Base-by-base conservation (phyloP, 2,113 vertebrate genomes). In the Gymnocephalus cernua region DNA sequence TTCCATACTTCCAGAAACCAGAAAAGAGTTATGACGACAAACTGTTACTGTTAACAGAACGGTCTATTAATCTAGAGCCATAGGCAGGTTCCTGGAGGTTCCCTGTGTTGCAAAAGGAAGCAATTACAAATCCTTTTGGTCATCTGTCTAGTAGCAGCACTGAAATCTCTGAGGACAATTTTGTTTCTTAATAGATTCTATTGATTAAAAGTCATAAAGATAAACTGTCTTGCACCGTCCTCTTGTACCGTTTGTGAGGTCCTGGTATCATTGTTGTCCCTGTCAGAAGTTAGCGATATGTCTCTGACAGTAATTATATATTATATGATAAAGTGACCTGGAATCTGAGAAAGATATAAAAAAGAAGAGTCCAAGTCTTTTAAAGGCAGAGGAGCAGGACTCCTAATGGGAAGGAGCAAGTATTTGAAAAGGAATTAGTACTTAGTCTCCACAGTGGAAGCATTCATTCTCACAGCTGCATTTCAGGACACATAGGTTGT, bases 401-500 rank as follows among this genome's bases (percentile, higher is more conserved):
- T 83, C 58, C 76, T 80, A 76, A 79, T 79, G 58, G 70, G 86
- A 86, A 25, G 78, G 51, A 83, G 72, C 83, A 75, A 79, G 83
- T 82, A 88, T 87, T 87, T 85, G 77, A 85, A 88, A 86, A 87
- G 86, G 82, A 91, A 89, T 88, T 93, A 84, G 88, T 84, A 84
- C 77, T 85, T 79, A 78, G 81, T 81, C 90, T 87, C 83, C 90
- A 94, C 92, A 93, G 91, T 92, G 85, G 91, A 83, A 86, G 90
- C 92, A 93, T 95, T 94, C 93, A 93, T 93, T 74, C 91, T 87
- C 90, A 91, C 93, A 93, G 92, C 92, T 93, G 91, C 92, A 93
- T 85, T 86, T 91, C 87, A 89, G 87, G 77, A 90, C 89, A 86
- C 83, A 87, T 86, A 51, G 41, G 86, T 89, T 85, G 83, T 85